phyloP scores from a whole-genome alignment of 2,888 invertebrate species.

The Malthinus seriepunctatus region DNA sequence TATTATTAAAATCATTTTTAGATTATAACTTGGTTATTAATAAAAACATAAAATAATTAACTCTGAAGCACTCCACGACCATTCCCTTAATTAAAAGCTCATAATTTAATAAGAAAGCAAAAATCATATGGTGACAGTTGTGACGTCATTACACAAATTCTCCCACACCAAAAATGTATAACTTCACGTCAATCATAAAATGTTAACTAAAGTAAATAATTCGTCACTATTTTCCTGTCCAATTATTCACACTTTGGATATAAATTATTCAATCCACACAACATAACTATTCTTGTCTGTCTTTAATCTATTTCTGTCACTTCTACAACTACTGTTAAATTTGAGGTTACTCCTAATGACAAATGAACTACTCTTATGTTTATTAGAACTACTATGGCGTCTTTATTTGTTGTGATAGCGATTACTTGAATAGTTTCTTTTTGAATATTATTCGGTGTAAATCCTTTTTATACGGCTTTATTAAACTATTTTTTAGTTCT shows the following conservation, averaged over 20 bases:
- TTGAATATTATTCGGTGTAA: too few relatives aligned
- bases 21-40: conserved; percentile 1
- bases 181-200: conserved; percentile 5
- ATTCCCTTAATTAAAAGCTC: conserved; percentile 6
- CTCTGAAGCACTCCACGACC: not conserved
- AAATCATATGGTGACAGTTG: conserved; percentile 18
- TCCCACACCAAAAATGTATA: conserved; percentile 5
- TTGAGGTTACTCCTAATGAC: too few relatives aligned
- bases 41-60: conserved; percentile 4
- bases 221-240: not conserved
- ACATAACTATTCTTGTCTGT: too few relatives aligned
- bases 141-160: conserved; percentile 14
- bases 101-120: conserved; percentile 21
- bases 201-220: not conserved
- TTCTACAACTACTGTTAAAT: too few relatives aligned
- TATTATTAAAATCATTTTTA: conserved; percentile 11
- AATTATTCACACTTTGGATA: too few relatives aligned
- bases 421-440: too few relatives aligned
- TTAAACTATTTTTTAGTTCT: not conserved
- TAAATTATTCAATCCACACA: too few relatives aligned
- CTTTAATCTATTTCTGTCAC: too few relatives aligned
- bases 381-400: too few relatives aligned
- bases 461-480: too few relatives aligned
- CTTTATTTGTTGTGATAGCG: too few relatives aligned
- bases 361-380: too few relatives aligned